phyloP scores from a whole-genome alignment of 2,113 vertebrate species.

The Numenius arquata region DNA sequence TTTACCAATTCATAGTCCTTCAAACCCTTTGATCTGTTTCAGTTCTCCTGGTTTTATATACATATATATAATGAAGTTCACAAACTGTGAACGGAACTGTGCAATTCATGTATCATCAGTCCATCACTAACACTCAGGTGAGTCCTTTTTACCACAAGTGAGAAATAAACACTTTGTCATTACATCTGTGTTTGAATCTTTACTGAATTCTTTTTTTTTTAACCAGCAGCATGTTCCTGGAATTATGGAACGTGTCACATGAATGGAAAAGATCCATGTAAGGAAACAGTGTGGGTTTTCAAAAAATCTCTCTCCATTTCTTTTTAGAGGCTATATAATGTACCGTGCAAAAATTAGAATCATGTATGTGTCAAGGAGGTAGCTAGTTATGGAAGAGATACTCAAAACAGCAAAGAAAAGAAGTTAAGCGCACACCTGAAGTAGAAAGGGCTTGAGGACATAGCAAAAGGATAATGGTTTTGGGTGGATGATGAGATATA shows the following conservation, averaged over 20 bases:
- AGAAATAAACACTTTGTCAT: neutral
- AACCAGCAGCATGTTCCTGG: neutral
- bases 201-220: neutral
- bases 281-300: neutral
- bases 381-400: neutral
- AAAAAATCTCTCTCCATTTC: neutral
- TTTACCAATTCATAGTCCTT: neutral
- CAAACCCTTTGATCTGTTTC: neutral
- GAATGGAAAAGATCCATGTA: neutral
- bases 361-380: neutral
- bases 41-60: neutral
- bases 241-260: neutral
- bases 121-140: neutral
- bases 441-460: neutral
- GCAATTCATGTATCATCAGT: neutral
- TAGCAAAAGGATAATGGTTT: neutral
- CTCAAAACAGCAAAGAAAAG: neutral
- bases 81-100: accelerated
- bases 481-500: neutral
- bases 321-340: neutral
- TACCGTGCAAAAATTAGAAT: neutral
- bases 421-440: neutral
- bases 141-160: neutral
- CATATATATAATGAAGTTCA: neutral
- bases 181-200: neutral